These are phyloP conservation scores for Reticulitermes lucifugus DNA, from an alignment of 2,888 invertebrate species.

Conservation along the genomic window DNA sequence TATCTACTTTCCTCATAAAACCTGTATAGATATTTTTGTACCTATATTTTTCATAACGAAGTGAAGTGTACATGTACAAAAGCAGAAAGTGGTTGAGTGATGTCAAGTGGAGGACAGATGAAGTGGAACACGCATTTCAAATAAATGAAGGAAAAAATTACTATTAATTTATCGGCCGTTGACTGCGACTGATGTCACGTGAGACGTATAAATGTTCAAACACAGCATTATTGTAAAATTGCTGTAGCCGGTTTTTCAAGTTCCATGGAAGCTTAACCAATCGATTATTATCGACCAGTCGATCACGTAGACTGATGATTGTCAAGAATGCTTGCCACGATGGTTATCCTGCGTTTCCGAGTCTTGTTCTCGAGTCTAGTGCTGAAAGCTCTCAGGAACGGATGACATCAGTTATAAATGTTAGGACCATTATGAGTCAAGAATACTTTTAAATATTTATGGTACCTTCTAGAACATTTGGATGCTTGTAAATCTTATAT, in stretches of 20 bases:
- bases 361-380: not conserved
- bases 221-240: not conserved
- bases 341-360: not conserved
- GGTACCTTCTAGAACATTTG: too few relatives aligned
- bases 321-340: not conserved
- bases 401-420: too few relatives aligned
- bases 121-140: not conserved
- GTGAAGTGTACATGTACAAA: not conserved
- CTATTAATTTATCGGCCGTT: not conserved
- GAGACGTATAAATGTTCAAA: not conserved
- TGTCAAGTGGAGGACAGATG: not conserved
- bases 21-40: not conserved
- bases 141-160: not conserved
- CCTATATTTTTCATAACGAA: not conserved
- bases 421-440: too few relatives aligned
- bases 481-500: too few relatives aligned
- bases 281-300: not conserved
- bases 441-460: too few relatives aligned
- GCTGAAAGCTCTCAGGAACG: too few relatives aligned
- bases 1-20: not conserved
- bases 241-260: not conserved
- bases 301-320: not conserved
- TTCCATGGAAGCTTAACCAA: not conserved
- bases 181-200: not conserved
- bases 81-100: not conserved